Percentiles rank a stretch among this genome's conserved stretches.
Conservation (phyloP, 2,797 vertebrate species). For the Oreochromis mossambicus region DNA sequence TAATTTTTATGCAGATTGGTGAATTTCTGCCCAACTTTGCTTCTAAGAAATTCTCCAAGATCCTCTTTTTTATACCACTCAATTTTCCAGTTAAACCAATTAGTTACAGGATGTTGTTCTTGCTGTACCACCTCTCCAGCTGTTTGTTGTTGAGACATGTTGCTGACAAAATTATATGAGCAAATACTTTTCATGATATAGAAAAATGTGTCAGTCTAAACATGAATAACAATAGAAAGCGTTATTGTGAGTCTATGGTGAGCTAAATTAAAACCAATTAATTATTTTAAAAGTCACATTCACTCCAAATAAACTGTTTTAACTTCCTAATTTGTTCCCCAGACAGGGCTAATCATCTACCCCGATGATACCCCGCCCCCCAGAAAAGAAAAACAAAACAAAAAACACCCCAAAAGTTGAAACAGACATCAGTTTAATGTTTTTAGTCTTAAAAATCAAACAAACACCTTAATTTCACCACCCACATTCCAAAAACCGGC, state of each 20-base stretch:
- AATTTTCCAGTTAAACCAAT: background rate
- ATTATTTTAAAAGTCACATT: background rate
- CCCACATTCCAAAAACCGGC: background rate
- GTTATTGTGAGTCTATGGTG: background rate
- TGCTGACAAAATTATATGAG: background rate
- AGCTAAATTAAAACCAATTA: background rate
- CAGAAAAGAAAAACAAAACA: background rate
- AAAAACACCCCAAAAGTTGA: background rate
- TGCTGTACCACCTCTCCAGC: background rate
- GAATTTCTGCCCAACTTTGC: background rate
- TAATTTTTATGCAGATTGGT: background rate
- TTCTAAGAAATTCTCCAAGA: background rate
- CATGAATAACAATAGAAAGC: no score
- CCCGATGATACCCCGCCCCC: rapidly evolving
- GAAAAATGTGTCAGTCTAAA: no score
- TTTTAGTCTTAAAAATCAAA: background rate
- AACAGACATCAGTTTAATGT: background rate
- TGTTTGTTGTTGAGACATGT: background rate
- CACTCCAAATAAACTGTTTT: background rate
- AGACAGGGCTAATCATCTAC: background rate
- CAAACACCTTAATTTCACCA: background rate
- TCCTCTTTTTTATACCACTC: background rate
- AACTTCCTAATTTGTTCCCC: background rate
- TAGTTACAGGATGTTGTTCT: background rate
- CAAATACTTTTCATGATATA: no score